Evolutionary conservation across 1,140 invertebrate species (phyloP).

Genomic region (Pollicipes pollicipes): DNA sequence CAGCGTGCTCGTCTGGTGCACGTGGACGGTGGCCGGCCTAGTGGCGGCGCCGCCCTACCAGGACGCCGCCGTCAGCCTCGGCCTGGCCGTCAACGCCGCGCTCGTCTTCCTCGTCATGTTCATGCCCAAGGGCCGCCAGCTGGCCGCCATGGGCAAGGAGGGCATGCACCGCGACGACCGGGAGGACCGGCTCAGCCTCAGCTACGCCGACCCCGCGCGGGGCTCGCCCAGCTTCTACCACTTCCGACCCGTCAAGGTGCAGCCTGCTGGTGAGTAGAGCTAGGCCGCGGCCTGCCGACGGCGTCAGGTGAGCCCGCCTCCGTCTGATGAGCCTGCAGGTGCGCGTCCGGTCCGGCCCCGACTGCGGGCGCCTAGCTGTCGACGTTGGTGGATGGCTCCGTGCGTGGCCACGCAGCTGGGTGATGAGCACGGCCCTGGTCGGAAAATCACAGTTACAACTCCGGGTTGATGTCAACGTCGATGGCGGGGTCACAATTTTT

Average conservation of each 20-base stretch:
- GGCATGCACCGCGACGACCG: slow-evolving; percentile 40
- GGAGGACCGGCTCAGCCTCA: slow-evolving; percentile 39
- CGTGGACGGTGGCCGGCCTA: slow-evolving; percentile 50
- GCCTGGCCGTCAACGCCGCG: slow-evolving; percentile 57
- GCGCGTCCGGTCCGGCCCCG: no score
- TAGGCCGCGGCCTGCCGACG: no score
- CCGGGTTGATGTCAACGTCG: no score
- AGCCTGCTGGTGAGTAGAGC: background rate
- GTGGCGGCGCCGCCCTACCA: slow-evolving; percentile 33
- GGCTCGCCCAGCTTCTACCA: background rate
- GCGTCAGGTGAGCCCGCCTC: no score
- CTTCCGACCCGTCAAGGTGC: background rate
- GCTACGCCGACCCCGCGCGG: background rate
- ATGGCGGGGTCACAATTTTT: no score
- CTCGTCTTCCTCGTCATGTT: slow-evolving; percentile 83
- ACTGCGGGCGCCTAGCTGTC: no score
- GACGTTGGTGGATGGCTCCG: no score
- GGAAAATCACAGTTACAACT: no score
- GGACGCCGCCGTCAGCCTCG: slow-evolving; percentile 34
- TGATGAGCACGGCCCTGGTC: no score
- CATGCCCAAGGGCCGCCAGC: slow-evolving; percentile 73
- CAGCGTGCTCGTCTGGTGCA: slow-evolving; percentile 67
- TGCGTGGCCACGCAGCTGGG: no score
- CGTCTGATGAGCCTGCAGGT: no score
- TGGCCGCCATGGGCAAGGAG: slow-evolving; percentile 70